Evolutionary conservation across 1,140 invertebrate species (phyloP).

Genomic region (Nebria ingens): DNA sequence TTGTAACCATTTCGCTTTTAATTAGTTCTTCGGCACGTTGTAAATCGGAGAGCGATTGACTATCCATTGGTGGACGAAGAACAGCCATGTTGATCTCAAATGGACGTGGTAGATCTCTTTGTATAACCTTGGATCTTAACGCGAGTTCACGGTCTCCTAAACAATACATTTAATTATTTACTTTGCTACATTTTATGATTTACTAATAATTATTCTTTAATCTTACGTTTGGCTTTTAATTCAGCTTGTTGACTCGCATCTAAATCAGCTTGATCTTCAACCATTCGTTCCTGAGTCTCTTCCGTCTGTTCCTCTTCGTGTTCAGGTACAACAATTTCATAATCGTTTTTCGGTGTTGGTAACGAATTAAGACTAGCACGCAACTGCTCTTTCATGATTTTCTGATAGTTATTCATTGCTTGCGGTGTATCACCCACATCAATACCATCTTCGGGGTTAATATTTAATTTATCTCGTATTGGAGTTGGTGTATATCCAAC

Average conservation of each 20-base stretch:
- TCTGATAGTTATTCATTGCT: conserved; percentile 49
- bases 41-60: conserved; percentile 70
- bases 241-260: conserved; percentile 60
- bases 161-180: conserved; percentile 16
- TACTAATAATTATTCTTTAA: not conserved
- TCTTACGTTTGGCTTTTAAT: conserved; percentile 46
- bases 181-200: conserved; percentile 21
- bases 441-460: conserved; percentile 77
- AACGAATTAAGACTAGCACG: conserved; percentile 64
- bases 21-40: conserved; percentile 96
- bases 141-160: conserved; percentile 50
- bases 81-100: conserved; percentile 75
- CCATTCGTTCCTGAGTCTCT: conserved; percentile 33
- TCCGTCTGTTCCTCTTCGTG: conserved; percentile 55
- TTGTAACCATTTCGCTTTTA: conserved; percentile 92
- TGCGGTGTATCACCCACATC: conserved; percentile 56
- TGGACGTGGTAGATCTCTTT: conserved; percentile 81
- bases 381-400: conserved; percentile 57
- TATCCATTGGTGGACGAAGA: conserved; percentile 57
- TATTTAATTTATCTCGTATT: conserved; percentile 88
- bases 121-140: conserved; percentile 78
- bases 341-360: conserved; percentile 91
- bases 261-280: conserved; percentile 84
- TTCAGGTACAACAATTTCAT: conserved; percentile 95
- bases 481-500: conserved; percentile 44